Conservation (phyloP, 2,888 invertebrate species). For the Mylabris sibirica region DNA sequence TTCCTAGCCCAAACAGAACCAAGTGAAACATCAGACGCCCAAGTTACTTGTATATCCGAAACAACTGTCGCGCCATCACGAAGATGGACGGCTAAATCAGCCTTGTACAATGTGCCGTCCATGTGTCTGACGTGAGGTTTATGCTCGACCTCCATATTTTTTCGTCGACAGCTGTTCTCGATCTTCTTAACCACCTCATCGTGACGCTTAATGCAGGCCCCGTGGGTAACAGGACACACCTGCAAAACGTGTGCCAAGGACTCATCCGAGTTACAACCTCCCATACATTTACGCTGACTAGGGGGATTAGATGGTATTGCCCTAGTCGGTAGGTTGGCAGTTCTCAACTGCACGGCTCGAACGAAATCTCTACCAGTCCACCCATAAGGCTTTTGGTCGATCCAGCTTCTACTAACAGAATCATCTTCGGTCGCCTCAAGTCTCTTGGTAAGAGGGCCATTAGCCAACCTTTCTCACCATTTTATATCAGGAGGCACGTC, state of each 20-base stretch:
- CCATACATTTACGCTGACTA: constrained; percentile 16
- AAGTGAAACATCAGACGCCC: constrained; percentile 32
- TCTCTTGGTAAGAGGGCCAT: constrained; percentile 24
- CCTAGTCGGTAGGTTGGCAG: constrained; percentile 21
- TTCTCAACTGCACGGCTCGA: constrained; percentile 27
- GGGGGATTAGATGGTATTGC: constrained; percentile 21
- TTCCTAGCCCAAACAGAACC: constrained; percentile 29
- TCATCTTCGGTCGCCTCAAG: constrained; percentile 32
- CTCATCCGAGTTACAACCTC: constrained; percentile 11
- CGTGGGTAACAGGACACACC: constrained; percentile 28
- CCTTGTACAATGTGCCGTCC: constrained; percentile 40
- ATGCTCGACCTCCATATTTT: constrained; percentile 30
- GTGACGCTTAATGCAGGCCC: constrained; percentile 32
- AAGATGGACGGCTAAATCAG: constrained; percentile 30
- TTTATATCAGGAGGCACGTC: constrained; percentile 14
- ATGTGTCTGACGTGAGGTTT: constrained; percentile 39
- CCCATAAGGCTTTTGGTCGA: constrained; percentile 27
- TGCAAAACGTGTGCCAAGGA: constrained; percentile 28
- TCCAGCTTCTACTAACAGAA: constrained; percentile 30
- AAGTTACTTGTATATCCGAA: constrained; percentile 25
- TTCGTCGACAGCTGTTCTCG: constrained; percentile 22
- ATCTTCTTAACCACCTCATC: constrained; percentile 35
- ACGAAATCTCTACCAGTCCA: constrained; percentile 46
- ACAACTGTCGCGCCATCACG: no score
- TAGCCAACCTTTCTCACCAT: constrained; percentile 18